These are phyloP conservation scores for Mylabris phalerata DNA, from an alignment of 1,140 invertebrate species.

Conservation along the genomic window DNA sequence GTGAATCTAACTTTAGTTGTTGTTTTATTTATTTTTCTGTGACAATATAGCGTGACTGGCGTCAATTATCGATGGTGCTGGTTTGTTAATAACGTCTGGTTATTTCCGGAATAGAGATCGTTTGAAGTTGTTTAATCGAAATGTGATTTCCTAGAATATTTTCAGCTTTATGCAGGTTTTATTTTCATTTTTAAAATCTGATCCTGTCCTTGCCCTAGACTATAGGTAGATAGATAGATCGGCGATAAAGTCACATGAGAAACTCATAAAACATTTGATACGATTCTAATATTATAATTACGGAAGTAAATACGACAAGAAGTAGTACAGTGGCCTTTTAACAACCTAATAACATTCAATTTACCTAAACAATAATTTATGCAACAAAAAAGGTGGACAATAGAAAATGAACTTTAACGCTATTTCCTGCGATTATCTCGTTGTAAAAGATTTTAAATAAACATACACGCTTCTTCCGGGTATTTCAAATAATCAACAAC, in stretches of 20 bases:
- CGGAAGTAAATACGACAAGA: too few species aligned
- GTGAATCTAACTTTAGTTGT: too few species aligned
- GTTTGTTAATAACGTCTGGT: constrained; percentile 3
- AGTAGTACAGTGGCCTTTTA: background rate
- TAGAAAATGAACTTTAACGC: constrained; percentile 12
- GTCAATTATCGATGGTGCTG: constrained; percentile 6
- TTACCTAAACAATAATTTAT: background rate
- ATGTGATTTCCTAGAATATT: background rate
- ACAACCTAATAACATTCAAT: background rate
- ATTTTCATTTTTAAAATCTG: background rate
- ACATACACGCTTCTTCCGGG: constrained; percentile 15
- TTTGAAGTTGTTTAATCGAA: constrained; percentile 1
- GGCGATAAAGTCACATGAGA: too few species aligned
- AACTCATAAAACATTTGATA: too few species aligned
- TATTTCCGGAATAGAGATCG: constrained; percentile 5
- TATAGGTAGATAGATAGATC: too few species aligned
- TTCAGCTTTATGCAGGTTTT: background rate
- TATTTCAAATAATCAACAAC: constrained; percentile 9
- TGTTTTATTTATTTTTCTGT: background rate
- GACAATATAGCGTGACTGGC: background rate
- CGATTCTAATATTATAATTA: too few species aligned
- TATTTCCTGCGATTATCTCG: constrained; percentile 14
- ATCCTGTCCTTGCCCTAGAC: too few species aligned
- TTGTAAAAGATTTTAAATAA: background rate
- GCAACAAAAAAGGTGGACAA: constrained; percentile 2